These are phyloP conservation scores for Aproaerema taeniolella DNA, from an alignment of 2,888 invertebrate genomes.

Conservation along the genomic window DNA sequence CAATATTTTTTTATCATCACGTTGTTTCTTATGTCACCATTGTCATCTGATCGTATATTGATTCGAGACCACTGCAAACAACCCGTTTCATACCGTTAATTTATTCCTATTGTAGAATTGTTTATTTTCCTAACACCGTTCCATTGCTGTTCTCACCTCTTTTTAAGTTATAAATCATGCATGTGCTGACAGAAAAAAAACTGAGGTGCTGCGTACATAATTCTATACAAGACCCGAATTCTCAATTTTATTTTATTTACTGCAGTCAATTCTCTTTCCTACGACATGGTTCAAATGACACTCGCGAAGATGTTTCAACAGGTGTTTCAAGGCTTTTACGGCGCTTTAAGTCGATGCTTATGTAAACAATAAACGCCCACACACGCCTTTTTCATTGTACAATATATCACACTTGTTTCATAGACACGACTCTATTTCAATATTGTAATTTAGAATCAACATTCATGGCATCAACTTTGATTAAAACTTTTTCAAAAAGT, in stretches of 20 bases:
- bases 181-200: too few relatives aligned
- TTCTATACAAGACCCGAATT: too few relatives aligned
- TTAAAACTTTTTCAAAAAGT: slow-evolving; percentile 7
- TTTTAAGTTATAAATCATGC: too few relatives aligned
- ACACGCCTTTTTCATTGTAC: not conserved
- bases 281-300: too few relatives aligned
- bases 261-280: too few relatives aligned
- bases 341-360: slow-evolving; percentile 17
- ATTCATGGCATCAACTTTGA: too few relatives aligned
- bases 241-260: too few relatives aligned
- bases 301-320: slow-evolving; percentile 24
- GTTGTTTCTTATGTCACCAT: slow-evolving; percentile 11
- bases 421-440: too few relatives aligned
- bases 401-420: too few relatives aligned
- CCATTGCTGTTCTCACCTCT: slow-evolving; percentile 28
- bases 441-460: too few relatives aligned
- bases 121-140: slow-evolving; percentile 30
- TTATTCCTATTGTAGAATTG: slow-evolving; percentile 31
- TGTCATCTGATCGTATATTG: slow-evolving; percentile 10
- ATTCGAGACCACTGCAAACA: slow-evolving; percentile 20
- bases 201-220: too few relatives aligned
- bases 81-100: slow-evolving; percentile 28
- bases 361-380: slow-evolving; percentile 12
- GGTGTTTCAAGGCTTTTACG: slow-evolving; percentile 25
- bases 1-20: too few relatives aligned